Evolutionary conservation across 2,888 invertebrate species (phyloP), one percentile per base, ranked within the genome.

Genomic region (Cynaeus angustus): DNA sequence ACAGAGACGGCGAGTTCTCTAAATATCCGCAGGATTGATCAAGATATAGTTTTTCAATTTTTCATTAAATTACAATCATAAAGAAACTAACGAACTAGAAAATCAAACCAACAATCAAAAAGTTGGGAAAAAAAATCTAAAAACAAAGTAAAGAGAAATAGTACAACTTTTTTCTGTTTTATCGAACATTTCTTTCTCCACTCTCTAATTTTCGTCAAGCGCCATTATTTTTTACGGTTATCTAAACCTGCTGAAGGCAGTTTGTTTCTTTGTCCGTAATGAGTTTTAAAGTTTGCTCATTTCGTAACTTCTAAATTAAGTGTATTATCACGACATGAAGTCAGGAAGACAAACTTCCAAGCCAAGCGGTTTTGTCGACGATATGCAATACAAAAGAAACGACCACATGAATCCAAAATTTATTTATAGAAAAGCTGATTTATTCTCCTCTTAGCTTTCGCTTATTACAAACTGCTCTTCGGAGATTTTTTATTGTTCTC

Each of bases 401-500:
- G 8, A 14, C 9, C 37, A 55, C 21, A 38, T 13, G 14, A 38
- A 14, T 16, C 21, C n/a, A 9, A 14, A 9, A 37, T 37, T 9
- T 38, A 43, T 43, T 56, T 26, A 43, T 14, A 10, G 6, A 12
- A 9, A 26, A 16, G 6, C 21, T 41, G 56, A 56, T 56, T 56
- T 56, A 56, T 56, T 41, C 6, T 12, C 12, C 41, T 41, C 10
- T 26, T 37, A 14, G 37, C 43, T 37, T 56, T 28, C 16, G 41
- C 41, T 41, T 43, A 56, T 41, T 56, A 43, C 26, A 56, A 56
- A 56, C 10, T 6, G 55, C 41, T 41, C 56, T 41, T 9, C 26
- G 10, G 56, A 56, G 56, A 21, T 41, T 16, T 26, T 56, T 59
- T 59, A 43, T 45, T 12, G 28, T 37, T 28, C 65, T 33, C 28